phyloP scores from a whole-genome alignment of 2,888 invertebrate species.

The Diarsia mendica region DNA sequence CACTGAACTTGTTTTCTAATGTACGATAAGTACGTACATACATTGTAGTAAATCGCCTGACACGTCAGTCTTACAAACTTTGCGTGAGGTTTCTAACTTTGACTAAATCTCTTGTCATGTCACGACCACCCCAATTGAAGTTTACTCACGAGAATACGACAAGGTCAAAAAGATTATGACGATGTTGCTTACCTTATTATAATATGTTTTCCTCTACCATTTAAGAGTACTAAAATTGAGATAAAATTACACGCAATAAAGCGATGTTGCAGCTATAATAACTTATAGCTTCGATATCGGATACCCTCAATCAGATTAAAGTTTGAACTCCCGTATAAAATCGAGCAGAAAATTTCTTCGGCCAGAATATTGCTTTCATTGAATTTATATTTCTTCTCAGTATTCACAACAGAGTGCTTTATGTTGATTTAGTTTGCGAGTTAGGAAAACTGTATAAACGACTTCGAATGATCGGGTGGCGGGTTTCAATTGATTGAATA shows the following conservation, averaged over 20 bases:
- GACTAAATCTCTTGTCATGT: slow-evolving; percentile 10
- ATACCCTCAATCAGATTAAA: slow-evolving; percentile 21
- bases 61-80: slow-evolving; percentile 9
- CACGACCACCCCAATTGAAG: background rate
- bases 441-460: slow-evolving; percentile 16
- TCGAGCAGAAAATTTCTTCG: background rate
- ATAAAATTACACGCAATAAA: background rate
- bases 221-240: too few species aligned
- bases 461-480: background rate
- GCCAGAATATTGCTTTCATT: slow-evolving; percentile 32
- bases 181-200: too few species aligned
- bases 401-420: slow-evolving; percentile 20
- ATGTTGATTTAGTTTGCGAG: slow-evolving; percentile 36
- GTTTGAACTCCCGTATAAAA: slow-evolving; percentile 13
- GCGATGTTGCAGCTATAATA: background rate
- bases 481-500: slow-evolving; percentile 27
- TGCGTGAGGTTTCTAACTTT: background rate
- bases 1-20: background rate
- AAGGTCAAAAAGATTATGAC: too few species aligned
- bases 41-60: background rate
- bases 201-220: too few species aligned
- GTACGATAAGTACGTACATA: background rate
- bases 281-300: background rate
- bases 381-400: slow-evolving; percentile 33
- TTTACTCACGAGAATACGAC: too few species aligned